Conservation (phyloP, 1,140 invertebrate genomes). For the Rhagoletis pomonella region DNA sequence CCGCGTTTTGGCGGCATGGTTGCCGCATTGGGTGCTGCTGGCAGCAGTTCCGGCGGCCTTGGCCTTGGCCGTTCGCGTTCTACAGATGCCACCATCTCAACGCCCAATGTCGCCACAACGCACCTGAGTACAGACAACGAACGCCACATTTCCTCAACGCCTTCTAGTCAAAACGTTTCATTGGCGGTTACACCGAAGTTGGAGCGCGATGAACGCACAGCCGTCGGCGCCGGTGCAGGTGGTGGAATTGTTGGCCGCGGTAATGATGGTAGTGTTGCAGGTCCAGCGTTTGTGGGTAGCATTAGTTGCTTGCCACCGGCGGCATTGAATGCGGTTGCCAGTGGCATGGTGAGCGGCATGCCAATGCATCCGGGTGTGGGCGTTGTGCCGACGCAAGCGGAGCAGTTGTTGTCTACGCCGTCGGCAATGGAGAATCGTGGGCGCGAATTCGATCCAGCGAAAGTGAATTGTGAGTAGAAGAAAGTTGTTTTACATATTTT, state of each 20-base stretch:
- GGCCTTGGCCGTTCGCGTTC: neutral
- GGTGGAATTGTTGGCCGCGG: slow-evolving; percentile 29
- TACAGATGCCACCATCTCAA: neutral
- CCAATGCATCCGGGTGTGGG: slow-evolving; percentile 21
- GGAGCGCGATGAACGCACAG: slow-evolving; percentile 58
- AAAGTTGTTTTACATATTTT: neutral
- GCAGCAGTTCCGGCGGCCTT: neutral
- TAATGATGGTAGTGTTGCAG: slow-evolving; percentile 53
- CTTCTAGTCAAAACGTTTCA: slow-evolving; percentile 69
- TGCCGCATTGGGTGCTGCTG: slow-evolving; percentile 47
- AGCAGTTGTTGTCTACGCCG: slow-evolving; percentile 58
- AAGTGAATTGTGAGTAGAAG: slow-evolving; percentile 72
- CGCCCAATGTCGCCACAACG: neutral
- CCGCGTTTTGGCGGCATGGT: slow-evolving; percentile 36
- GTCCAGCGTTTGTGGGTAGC: slow-evolving; percentile 61
- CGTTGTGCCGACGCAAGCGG: neutral
- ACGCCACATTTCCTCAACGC: slow-evolving; percentile 63
- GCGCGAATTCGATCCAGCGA: slow-evolving; percentile 69
- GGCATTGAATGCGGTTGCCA: slow-evolving; percentile 59
- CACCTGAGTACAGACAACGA: slow-evolving; percentile 58
- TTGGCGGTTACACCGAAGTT: slow-evolving; percentile 65
- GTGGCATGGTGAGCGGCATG: slow-evolving; percentile 12
- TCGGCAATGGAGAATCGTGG: slow-evolving; percentile 62
- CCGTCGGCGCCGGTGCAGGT: slow-evolving; percentile 54
- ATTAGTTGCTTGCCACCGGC: slow-evolving; percentile 70